These are phyloP conservation scores for Microplitis mediator DNA, from an alignment of 1,140 invertebrate genomes.

Conservation along the genomic window DNA sequence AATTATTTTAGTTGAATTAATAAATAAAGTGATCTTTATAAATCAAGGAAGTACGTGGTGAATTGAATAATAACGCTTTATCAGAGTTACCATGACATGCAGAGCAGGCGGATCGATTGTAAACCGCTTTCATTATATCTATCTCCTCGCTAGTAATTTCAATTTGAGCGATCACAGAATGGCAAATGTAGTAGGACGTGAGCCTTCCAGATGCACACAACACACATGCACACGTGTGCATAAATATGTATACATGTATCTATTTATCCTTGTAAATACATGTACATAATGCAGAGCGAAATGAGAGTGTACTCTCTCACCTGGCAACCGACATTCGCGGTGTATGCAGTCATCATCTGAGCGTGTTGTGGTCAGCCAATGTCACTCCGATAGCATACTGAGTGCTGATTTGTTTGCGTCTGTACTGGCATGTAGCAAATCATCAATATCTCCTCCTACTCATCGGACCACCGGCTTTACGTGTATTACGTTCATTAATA, in stretches of 20 bases:
- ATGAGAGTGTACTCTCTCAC: neutral
- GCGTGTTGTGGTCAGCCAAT: slow-evolving; percentile 11
- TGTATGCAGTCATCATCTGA: slow-evolving; percentile 4
- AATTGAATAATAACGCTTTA: slow-evolving; percentile 17
- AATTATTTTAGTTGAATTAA: neutral
- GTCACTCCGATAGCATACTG: slow-evolving; percentile 8
- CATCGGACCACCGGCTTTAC: no score
- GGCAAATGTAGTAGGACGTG: slow-evolving; percentile 3
- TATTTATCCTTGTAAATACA: no score
- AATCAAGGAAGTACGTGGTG: neutral
- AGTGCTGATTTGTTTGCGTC: slow-evolving; percentile 9
- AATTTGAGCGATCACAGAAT: slow-evolving; percentile 9
- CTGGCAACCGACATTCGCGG: slow-evolving; percentile 9
- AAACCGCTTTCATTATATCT: slow-evolving; percentile 13
- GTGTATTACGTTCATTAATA: no score
- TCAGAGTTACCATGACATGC: neutral
- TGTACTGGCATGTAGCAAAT: neutral
- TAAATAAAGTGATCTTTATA: neutral
- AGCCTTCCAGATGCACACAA: neutral
- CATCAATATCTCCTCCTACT: no score
- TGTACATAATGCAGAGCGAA: neutral
- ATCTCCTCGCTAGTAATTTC: slow-evolving; percentile 1
- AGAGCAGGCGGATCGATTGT: neutral
- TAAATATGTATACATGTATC: no score
- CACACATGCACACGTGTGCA: neutral